phyloP scores from a whole-genome alignment of 2,888 invertebrate species.

The Stomorhina lunata region DNA sequence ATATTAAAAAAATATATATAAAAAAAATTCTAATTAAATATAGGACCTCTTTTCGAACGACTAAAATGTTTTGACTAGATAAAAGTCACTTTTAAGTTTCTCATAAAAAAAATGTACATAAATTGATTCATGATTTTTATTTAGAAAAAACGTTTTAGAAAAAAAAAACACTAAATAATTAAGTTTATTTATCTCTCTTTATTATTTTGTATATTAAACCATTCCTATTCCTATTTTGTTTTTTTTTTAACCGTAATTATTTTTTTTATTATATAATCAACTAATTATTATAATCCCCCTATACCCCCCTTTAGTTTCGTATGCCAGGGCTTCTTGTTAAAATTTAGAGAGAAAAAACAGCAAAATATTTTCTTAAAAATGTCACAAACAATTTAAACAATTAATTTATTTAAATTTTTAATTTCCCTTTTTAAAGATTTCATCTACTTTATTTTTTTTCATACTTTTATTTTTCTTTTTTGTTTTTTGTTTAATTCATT shows the following conservation, averaged over 20 bases:
- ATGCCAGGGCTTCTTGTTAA: slow-evolving; percentile 42
- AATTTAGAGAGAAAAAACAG: not conserved
- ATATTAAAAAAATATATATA: slow-evolving; percentile 62
- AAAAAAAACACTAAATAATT: slow-evolving; percentile 16
- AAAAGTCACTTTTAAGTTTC: too few species aligned
- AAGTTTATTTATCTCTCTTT: slow-evolving; percentile 53
- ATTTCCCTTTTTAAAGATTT: slow-evolving; percentile 70
- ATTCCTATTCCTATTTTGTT: slow-evolving; percentile 36
- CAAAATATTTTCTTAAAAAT: slow-evolving; percentile 55
- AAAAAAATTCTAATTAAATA: slow-evolving; percentile 27
- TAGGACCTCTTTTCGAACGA: slow-evolving; percentile 49
- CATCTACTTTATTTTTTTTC: slow-evolving; percentile 1
- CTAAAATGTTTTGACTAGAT: slow-evolving; percentile 55
- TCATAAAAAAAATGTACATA: slow-evolving; percentile 45
- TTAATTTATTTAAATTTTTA: slow-evolving; percentile 20
- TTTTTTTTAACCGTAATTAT: not conserved
- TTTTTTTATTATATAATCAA: not conserved
- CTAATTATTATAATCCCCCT: slow-evolving; percentile 17
- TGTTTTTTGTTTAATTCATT: slow-evolving; percentile 63
- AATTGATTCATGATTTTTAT: not conserved
- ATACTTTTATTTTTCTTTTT: slow-evolving; percentile 74
- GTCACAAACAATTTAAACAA: slow-evolving; percentile 46
- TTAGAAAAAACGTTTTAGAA: slow-evolving; percentile 57
- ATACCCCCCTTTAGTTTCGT: not conserved
- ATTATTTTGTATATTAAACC: slow-evolving; percentile 45